A percentile compares a stretch with the other conserved stretches of the same genome.
Evolutionary conservation across 2,888 invertebrate species (phyloP).

Genomic region (Byasa hedistus): DNA sequence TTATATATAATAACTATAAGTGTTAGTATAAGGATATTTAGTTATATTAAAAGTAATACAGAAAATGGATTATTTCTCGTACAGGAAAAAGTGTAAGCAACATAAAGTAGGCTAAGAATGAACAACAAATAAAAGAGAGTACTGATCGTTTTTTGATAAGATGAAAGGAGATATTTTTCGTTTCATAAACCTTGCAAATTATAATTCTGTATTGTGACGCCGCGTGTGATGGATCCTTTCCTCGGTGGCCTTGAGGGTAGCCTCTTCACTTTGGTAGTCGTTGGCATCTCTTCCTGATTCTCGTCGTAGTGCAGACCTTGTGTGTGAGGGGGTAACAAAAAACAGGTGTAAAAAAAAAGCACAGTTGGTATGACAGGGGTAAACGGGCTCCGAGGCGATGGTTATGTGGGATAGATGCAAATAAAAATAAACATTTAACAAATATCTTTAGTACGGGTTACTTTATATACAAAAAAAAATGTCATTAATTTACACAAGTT

Average conservation of each 20-base stretch:
- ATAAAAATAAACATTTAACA: slow-evolving; percentile 29
- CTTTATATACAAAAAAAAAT: slow-evolving; percentile 25
- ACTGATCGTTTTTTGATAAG: slow-evolving; percentile 11
- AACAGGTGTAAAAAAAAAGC: slow-evolving; percentile 22
- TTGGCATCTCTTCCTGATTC: slow-evolving; percentile 68
- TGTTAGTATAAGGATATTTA: background rate
- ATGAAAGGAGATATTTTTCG: slow-evolving; percentile 15
- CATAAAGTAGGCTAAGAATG: background rate
- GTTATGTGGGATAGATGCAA: slow-evolving; percentile 36
- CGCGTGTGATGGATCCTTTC: slow-evolving; percentile 86
- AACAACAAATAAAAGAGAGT: slow-evolving; percentile 10
- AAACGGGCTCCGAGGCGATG: slow-evolving; percentile 12
- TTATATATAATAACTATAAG: background rate
- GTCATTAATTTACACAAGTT: slow-evolving; percentile 2
- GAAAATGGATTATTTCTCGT: background rate
- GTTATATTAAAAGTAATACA: too few relatives aligned
- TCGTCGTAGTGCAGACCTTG: slow-evolving; percentile 93
- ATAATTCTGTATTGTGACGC: slow-evolving; percentile 65
- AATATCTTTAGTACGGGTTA: slow-evolving; percentile 13
- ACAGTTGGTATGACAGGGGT: slow-evolving; percentile 17
- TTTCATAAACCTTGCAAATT: slow-evolving; percentile 59
- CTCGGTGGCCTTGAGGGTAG: slow-evolving; percentile 87
- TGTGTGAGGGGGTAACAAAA: slow-evolving; percentile 25
- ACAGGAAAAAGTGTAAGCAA: background rate
- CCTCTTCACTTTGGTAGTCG: slow-evolving; percentile 62